A percentile compares a stretch with the other conserved stretches of the same genome.
Conservation (phyloP, 2,113 vertebrate genomes). For the Rhinopomastus cyanomelas region DNA sequence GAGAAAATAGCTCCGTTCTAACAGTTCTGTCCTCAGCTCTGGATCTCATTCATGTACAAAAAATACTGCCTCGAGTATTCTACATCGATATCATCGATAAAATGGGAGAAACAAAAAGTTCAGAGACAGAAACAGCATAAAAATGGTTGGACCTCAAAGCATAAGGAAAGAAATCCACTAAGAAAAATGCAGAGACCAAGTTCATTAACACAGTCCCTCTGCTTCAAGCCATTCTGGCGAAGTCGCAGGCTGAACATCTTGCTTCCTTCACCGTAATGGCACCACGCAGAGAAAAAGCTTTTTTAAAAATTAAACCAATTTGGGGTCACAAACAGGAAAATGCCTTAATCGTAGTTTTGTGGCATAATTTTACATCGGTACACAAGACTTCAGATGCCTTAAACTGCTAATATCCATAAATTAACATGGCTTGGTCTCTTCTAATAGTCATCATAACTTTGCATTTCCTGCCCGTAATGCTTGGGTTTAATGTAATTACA, state of each 20-base stretch:
- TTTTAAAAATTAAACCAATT: slow-evolving; percentile 24
- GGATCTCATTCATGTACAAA: neutral
- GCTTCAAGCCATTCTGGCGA: neutral
- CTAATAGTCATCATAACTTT: slow-evolving; percentile 41
- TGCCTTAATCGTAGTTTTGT: neutral
- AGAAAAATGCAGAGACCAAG: neutral
- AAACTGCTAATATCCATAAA: slow-evolving; percentile 48
- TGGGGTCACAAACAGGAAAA: slow-evolving; percentile 25
- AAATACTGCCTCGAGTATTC: neutral
- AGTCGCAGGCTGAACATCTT: neutral
- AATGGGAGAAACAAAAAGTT: neutral
- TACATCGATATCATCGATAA: neutral
- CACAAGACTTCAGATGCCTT: slow-evolving; percentile 7
- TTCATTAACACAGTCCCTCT: neutral
- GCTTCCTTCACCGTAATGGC: neutral
- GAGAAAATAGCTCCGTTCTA: neutral
- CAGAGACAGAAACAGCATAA: neutral
- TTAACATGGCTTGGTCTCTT: slow-evolving; percentile 9
- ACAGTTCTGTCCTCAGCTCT: neutral
- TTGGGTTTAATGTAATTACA: slow-evolving; percentile 34
- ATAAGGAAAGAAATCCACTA: neutral
- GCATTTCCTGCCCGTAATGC: neutral
- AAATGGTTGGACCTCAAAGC: neutral
- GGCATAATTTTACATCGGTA: neutral
- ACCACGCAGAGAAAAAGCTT: neutral